Percentiles rank a stretch among this genome's conserved stretches.
phyloP scores from a whole-genome alignment of 2,888 invertebrate genomes.

The Listrodromus nycthemerus region DNA sequence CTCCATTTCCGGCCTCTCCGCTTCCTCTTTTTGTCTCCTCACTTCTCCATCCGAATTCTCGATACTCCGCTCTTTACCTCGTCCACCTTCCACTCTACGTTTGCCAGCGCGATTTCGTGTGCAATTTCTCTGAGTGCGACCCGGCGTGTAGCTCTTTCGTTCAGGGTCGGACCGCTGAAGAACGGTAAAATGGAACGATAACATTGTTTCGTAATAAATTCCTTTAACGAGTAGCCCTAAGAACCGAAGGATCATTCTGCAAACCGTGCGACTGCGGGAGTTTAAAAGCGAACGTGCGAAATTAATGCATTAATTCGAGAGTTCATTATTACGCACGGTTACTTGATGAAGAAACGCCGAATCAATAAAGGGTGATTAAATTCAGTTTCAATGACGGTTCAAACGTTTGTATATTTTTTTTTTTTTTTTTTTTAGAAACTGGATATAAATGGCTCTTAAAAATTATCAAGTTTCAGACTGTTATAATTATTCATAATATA shows the following conservation, averaged over 20 bases:
- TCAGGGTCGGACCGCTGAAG: constrained; percentile 7
- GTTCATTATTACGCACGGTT: background rate
- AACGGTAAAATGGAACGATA: constrained; percentile 76
- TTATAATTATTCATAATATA: background rate
- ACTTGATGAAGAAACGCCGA: background rate
- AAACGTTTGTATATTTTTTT: no score
- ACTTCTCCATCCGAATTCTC: background rate
- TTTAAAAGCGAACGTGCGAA: background rate
- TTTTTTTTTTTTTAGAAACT: background rate
- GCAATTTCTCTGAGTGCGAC: background rate
- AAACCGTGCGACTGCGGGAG: background rate
- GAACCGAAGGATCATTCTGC: constrained; percentile 56
- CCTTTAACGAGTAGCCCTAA: constrained; percentile 72
- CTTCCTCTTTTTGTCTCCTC: background rate
- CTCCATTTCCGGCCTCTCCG: background rate
- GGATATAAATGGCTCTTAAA: background rate
- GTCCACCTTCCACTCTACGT: background rate
- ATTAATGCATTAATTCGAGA: constrained; percentile 28
- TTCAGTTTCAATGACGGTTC: background rate
- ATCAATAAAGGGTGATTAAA: no score
- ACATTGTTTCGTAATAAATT: constrained; percentile 80
- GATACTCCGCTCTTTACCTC: background rate
- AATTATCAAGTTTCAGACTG: background rate
- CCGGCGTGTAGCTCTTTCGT: background rate
- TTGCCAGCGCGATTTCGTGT: background rate